Conservation (phyloP, 1,140 invertebrate species). For the Glossosoma conforme region DNA sequence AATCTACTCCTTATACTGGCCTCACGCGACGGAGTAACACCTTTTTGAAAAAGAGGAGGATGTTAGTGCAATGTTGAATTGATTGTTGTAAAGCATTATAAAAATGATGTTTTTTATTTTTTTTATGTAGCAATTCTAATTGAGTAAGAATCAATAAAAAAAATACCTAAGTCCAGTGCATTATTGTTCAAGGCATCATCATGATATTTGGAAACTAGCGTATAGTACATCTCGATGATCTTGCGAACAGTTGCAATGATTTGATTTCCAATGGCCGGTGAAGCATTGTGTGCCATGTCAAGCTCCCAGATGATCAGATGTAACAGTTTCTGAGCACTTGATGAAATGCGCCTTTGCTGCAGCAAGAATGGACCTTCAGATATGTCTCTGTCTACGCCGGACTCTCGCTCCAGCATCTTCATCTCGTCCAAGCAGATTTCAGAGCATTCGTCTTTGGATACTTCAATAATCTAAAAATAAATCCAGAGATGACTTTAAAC, state of each 20-base stretch:
- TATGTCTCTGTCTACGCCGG: constrained; percentile 34
- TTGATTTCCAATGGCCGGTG: constrained; percentile 38
- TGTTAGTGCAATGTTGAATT: background rate
- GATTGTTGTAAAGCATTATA: too few relatives aligned
- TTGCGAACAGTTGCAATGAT: constrained; percentile 41
- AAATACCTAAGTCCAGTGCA: constrained; percentile 44
- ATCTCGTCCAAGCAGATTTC: constrained; percentile 35
- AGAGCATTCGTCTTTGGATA: constrained; percentile 28
- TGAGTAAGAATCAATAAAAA: too few relatives aligned
- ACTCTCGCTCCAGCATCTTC: constrained; percentile 36
- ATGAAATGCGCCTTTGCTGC: constrained; percentile 42
- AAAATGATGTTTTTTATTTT: too few relatives aligned
- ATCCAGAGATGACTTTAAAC: too few relatives aligned
- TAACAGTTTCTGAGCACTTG: constrained; percentile 42
- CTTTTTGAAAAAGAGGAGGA: too few relatives aligned
- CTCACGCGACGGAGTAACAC: too few relatives aligned
- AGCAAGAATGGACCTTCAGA: constrained; percentile 40
- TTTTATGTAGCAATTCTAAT: too few relatives aligned
- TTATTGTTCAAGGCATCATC: constrained; percentile 41
- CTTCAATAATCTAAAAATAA: constrained; percentile 34
- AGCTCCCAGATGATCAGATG: constrained; percentile 41
- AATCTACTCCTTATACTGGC: too few relatives aligned
- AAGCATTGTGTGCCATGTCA: constrained; percentile 40
- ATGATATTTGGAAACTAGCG: constrained; percentile 42
- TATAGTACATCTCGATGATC: constrained; percentile 45